Evolutionary conservation across 2,797 vertebrate species (phyloP).

Genomic region (Alauda arvensis): DNA sequence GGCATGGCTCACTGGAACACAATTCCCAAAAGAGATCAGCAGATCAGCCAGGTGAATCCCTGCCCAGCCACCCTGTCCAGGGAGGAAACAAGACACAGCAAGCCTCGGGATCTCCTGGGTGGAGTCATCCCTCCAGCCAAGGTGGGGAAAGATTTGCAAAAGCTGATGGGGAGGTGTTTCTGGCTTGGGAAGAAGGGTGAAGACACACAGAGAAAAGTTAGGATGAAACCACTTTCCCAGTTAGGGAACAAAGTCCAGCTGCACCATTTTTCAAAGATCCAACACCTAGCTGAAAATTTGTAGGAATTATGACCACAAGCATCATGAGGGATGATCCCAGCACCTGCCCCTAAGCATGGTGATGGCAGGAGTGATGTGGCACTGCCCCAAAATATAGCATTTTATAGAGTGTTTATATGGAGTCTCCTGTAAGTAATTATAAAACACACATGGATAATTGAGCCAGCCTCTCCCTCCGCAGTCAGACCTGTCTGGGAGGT

Average conservation of each 20-base stretch:
- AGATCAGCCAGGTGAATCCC: not conserved
- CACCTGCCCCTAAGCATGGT: rapidly evolving
- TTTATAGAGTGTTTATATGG: not conserved
- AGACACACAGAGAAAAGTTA: not conserved
- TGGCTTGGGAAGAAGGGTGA: not conserved
- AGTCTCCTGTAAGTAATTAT: not conserved
- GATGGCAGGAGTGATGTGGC: not conserved
- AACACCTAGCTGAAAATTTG: not conserved
- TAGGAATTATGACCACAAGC: rapidly evolving
- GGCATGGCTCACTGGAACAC: rapidly evolving
- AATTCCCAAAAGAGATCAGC: not conserved
- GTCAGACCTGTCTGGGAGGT: conserved; percentile 14
- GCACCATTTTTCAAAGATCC: not conserved
- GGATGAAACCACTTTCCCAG: not conserved
- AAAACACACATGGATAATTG: not conserved
- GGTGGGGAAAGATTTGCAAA: not conserved
- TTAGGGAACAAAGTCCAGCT: not conserved
- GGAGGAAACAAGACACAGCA: not conserved
- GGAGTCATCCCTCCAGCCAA: not conserved
- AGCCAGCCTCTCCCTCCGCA: not conserved
- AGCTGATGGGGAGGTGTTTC: not conserved
- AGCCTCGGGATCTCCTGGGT: not conserved
- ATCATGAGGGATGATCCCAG: not conserved
- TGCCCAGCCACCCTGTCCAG: not conserved
- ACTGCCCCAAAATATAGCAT: not conserved